Conservation (phyloP, 2,888 invertebrate genomes). For the Iselma pallidipennis region DNA sequence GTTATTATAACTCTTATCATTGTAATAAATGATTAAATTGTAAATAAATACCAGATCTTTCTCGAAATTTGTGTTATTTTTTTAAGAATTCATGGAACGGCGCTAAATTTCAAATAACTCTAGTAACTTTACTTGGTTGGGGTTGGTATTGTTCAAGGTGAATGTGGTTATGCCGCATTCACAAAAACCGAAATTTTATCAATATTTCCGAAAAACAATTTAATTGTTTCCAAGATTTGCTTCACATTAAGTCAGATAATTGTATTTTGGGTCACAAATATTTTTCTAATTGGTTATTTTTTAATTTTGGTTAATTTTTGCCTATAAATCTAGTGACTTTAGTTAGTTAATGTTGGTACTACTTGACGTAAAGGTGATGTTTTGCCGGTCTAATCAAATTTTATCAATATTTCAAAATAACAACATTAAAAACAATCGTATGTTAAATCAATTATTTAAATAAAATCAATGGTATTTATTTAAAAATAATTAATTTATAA, state of each 20-base stretch:
- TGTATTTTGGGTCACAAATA: no score
- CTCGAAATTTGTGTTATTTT: no score
- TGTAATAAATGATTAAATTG: background rate
- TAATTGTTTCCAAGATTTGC: no score
- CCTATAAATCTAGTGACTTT: background rate
- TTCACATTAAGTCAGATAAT: no score
- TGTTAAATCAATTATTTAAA: background rate
- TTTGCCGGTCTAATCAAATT: conserved; percentile 27
- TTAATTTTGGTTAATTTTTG: no score
- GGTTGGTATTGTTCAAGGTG: background rate
- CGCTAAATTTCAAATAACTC: background rate
- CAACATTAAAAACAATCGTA: background rate
- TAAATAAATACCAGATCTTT: background rate
- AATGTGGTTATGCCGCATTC: no score
- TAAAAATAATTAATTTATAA: background rate
- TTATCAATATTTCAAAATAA: conserved; percentile 5
- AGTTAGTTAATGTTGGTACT: background rate
- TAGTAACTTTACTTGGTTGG: background rate
- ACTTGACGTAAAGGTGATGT: background rate
- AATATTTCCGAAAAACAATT: no score
- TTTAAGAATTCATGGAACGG: no score
- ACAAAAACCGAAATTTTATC: no score
- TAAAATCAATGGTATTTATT: background rate
- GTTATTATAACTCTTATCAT: background rate
- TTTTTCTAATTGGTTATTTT: no score